These are phyloP conservation scores for Tenthredo notha DNA, from an alignment of 2,888 invertebrate species.

Conservation along the genomic window DNA sequence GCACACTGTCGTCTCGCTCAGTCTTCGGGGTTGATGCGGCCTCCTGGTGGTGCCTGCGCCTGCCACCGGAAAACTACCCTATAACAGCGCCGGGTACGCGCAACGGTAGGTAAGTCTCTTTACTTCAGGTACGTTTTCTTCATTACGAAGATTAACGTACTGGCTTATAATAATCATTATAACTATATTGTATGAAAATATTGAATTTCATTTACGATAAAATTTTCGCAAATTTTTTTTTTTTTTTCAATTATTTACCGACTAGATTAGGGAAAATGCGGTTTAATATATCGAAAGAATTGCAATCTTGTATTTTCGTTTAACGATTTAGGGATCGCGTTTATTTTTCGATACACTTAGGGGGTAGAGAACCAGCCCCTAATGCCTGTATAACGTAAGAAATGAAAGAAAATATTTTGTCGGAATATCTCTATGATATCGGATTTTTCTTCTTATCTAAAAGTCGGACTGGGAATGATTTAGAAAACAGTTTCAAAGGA, in stretches of 20 bases:
- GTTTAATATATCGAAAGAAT: background rate
- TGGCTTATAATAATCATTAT: background rate
- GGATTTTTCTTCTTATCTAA: slow-evolving; percentile 1
- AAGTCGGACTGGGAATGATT: background rate
- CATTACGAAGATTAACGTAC: background rate
- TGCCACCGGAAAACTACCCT: slow-evolving; percentile 70
- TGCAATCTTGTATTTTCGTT: background rate
- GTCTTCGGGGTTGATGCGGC: slow-evolving; percentile 56
- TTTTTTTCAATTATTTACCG: background rate
- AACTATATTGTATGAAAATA: background rate
- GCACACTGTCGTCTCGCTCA: slow-evolving; percentile 70
- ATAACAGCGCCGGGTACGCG: slow-evolving; percentile 45
- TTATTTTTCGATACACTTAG: no score
- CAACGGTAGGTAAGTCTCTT: slow-evolving; percentile 17
- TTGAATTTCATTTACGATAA: no score
- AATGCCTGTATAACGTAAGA: background rate
- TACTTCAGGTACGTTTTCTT: background rate
- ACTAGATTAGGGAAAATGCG: background rate
- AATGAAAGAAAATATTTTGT: background rate
- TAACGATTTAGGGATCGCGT: background rate
- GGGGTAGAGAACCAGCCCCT: no score
- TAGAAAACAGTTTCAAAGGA: slow-evolving; percentile 21
- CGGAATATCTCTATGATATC: background rate
- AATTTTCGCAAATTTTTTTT: no score
- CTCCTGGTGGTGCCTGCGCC: slow-evolving; percentile 65